Conservation (phyloP, 1,140 invertebrate species). For the Trialeurodes vaporariorum region DNA sequence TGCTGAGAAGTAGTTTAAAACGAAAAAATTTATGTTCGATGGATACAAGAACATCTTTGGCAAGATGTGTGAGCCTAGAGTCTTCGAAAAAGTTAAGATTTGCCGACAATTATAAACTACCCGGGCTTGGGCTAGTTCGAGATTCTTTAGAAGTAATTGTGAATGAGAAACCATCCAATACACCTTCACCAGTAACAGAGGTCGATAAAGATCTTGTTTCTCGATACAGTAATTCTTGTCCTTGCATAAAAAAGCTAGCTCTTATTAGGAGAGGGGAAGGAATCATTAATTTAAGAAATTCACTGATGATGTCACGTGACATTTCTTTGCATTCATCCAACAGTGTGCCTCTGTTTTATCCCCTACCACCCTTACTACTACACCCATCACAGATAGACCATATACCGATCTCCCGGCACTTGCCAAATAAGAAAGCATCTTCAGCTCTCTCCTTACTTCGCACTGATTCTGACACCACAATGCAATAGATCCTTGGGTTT, state of each 20-base stretch:
- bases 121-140: slow-evolving; percentile 33
- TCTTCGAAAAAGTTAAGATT: slow-evolving; percentile 67
- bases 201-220: slow-evolving; percentile 32
- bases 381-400: too few relatives aligned
- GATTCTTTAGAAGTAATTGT: slow-evolving; percentile 40
- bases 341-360: too few relatives aligned
- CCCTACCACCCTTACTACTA: too few relatives aligned
- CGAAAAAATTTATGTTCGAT: neutral
- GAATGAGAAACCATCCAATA: slow-evolving; percentile 40
- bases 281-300: slow-evolving; percentile 14
- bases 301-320: too few relatives aligned
- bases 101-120: slow-evolving; percentile 47
- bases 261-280: slow-evolving; percentile 22
- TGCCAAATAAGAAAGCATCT: too few relatives aligned
- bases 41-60: slow-evolving; percentile 20
- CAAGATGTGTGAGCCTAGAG: slow-evolving; percentile 60
- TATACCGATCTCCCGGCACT: too few relatives aligned
- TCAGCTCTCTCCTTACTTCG: too few relatives aligned
- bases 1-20: slow-evolving; percentile 3
- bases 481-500: too few relatives aligned
- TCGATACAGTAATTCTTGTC: slow-evolving; percentile 43
- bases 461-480: too few relatives aligned
- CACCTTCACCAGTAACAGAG: slow-evolving; percentile 24
- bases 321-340: too few relatives aligned
- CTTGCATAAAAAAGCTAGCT: slow-evolving; percentile 44